Evolutionary conservation across 2,797 vertebrate species (phyloP).

Genomic region (Enteromius fasciolatus): DNA sequence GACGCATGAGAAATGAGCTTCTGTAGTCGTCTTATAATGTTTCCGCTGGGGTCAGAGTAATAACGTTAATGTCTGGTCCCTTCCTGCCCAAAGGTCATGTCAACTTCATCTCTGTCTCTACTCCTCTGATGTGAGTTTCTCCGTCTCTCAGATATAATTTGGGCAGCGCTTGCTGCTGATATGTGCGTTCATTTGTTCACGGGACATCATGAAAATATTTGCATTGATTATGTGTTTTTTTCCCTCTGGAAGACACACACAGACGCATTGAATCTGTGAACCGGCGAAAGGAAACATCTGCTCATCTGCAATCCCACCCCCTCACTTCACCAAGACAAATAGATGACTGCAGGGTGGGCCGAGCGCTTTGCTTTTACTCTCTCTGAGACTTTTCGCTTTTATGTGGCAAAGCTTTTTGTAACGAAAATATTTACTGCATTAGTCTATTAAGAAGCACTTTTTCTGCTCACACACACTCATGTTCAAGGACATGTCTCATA

Average conservation of each 20-base stretch:
- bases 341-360: neutral
- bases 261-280: constrained; percentile 53
- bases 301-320: constrained; percentile 63
- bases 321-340: constrained; percentile 61
- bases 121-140: neutral
- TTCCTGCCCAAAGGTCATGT: neutral
- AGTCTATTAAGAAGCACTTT: neutral
- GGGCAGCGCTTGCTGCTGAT: neutral
- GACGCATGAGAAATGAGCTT: neutral
- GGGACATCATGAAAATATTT: neutral
- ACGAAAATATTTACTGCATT: constrained; percentile 7
- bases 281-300: constrained; percentile 72
- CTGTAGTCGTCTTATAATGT: neutral
- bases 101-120: neutral
- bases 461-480: neutral
- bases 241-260: neutral
- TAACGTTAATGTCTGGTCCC: neutral
- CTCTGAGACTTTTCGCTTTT: neutral
- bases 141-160: neutral
- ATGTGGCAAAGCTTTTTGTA: neutral
- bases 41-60: neutral
- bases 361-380: neutral
- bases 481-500: neutral
- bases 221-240: neutral
- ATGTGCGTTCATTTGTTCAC: neutral